Conservation (phyloP, 2,888 invertebrate genomes). For the Strigamia transsilvanica region DNA sequence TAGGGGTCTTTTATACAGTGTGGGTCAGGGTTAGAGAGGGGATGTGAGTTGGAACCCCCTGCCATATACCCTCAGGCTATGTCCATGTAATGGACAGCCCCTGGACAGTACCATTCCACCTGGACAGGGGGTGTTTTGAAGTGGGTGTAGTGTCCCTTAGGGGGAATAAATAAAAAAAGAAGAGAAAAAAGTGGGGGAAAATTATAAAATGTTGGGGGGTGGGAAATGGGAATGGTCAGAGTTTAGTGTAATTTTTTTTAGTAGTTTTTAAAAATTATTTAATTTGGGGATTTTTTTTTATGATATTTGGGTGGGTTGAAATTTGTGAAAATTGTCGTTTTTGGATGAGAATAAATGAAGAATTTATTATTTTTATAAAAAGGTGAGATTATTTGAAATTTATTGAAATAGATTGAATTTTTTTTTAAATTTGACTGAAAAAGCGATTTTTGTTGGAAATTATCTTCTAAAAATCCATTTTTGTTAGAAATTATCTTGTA, state of each 20-base stretch:
- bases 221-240: background rate
- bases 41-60: slow-evolving; percentile 45
- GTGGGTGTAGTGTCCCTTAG: slow-evolving; percentile 46
- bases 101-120: slow-evolving; percentile 51
- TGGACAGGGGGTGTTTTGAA: slow-evolving; percentile 44
- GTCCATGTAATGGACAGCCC: slow-evolving; percentile 52
- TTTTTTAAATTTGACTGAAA: too few species aligned
- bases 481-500: too few species aligned
- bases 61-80: slow-evolving; percentile 48
- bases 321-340: too few species aligned
- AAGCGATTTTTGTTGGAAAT: too few species aligned
- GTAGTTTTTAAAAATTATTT: background rate
- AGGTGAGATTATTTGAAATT: too few species aligned
- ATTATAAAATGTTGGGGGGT: background rate
- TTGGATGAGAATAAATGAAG: too few species aligned
- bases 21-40: slow-evolving; percentile 21
- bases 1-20: slow-evolving; percentile 16
- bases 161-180: background rate
- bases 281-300: too few species aligned
- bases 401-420: too few species aligned
- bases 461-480: too few species aligned
- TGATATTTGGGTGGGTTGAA: too few species aligned
- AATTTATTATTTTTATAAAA: too few species aligned
- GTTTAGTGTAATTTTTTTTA: background rate
- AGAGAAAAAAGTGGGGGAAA: background rate